Percentiles rank a stretch among this genome's conserved stretches.
These are phyloP conservation scores for Sebastes matsubarae DNA, from an alignment of 2,797 vertebrate species.

Conservation along the genomic window DNA sequence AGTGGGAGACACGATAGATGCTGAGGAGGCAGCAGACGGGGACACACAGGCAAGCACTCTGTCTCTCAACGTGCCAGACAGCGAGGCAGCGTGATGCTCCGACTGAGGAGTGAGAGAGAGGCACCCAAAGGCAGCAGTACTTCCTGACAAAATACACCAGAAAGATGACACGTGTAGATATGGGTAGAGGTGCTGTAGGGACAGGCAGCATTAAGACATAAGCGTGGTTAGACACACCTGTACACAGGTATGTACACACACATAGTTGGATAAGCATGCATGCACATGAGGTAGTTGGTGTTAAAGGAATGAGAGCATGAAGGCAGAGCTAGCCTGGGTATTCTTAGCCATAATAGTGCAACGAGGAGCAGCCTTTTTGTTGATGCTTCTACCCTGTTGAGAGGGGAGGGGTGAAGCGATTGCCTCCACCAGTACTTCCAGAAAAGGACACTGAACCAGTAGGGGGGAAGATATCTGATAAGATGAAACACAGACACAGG, in stretches of 20 bases:
- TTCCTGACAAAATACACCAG: neutral
- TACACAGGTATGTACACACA: neutral
- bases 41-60: constrained; percentile 32
- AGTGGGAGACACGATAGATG: constrained; percentile 55
- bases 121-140: constrained; percentile 5
- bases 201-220: neutral
- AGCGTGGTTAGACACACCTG: constrained; percentile 5
- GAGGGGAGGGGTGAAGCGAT: constrained; percentile 23
- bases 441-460: constrained; percentile 66
- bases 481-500: constrained; percentile 20
- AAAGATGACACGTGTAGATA: neutral
- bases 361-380: constrained; percentile 50
- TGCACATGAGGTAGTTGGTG: neutral
- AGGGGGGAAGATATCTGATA: neutral
- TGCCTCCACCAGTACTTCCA: constrained; percentile 57
- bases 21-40: constrained; percentile 64
- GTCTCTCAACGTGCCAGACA: constrained; percentile 53
- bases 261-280: constrained; percentile 2
- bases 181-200: neutral
- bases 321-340: neutral
- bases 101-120: constrained; percentile 33
- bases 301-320: constrained; percentile 29
- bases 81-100: constrained; percentile 44
- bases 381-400: constrained; percentile 39
- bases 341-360: constrained; percentile 56